Evolutionary conservation across 1,140 invertebrate species (phyloP).

Genomic region (Spodoptera litura): DNA sequence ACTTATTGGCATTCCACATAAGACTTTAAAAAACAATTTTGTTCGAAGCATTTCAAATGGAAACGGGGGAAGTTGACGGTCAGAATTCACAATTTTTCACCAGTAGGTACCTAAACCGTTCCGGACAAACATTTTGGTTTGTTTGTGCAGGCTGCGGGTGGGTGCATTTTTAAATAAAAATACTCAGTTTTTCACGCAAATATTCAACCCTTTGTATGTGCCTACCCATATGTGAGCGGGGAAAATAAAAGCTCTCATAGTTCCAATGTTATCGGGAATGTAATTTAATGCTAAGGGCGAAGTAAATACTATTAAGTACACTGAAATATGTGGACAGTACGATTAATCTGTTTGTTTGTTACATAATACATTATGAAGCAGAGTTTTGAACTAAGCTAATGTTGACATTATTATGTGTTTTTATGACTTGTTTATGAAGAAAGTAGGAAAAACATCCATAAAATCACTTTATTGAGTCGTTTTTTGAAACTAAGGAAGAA

Average conservation of each 20-base stretch:
- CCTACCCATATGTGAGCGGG: conserved; percentile 27
- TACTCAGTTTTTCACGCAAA: conserved; percentile 15
- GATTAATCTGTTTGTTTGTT: conserved; percentile 22
- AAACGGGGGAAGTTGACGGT: conserved; percentile 7
- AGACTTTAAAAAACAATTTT: conserved; percentile 13
- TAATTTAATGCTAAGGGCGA: not conserved
- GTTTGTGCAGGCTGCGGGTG: conserved; percentile 13
- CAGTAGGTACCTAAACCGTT: conserved; percentile 15
- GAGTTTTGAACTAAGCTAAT: conserved; percentile 19
- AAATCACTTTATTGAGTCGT: conserved; percentile 21
- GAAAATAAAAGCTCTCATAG: conserved; percentile 20
- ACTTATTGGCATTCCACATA: not conserved
- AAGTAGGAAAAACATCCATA: conserved; percentile 22
- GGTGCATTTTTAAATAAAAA: conserved; percentile 19
- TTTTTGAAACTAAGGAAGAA: conserved; percentile 7
- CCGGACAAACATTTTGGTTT: conserved; percentile 25
- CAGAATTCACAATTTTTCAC: conserved; percentile 17
- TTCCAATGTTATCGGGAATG: conserved; percentile 8
- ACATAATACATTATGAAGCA: conserved; percentile 4
- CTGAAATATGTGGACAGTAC: not conserved
- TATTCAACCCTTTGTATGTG: conserved; percentile 12
- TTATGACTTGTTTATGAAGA: conserved; percentile 25
- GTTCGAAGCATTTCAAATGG: not conserved
- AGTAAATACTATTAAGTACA: conserved; percentile 4
- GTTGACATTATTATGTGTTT: conserved; percentile 16